These are phyloP conservation scores for Blera fallax DNA, from an alignment of 2,888 invertebrate species.

Conservation along the genomic window DNA sequence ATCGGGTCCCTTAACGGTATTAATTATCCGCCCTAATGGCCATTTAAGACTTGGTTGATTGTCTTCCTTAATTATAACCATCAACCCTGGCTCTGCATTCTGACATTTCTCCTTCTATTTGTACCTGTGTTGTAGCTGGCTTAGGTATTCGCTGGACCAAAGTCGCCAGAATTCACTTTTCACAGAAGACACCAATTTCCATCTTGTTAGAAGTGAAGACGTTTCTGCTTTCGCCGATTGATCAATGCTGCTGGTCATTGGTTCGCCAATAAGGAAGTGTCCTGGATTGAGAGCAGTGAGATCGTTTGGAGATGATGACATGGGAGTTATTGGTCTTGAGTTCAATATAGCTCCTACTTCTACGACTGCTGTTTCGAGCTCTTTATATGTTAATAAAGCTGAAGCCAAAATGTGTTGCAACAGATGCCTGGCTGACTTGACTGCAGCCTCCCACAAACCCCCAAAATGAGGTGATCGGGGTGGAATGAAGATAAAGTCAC, in stretches of 20 bases:
- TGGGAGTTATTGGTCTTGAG: conserved; percentile 7
- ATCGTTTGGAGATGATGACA: conserved; percentile 12
- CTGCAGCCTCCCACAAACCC: neutral
- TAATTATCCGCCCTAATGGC: conserved; percentile 29
- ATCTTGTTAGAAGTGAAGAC: neutral
- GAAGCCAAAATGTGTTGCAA: neutral
- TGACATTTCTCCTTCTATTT: too few relatives aligned
- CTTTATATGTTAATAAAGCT: conserved; percentile 3
- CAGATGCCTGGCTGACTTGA: conserved; percentile 17
- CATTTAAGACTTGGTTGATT: conserved; percentile 40
- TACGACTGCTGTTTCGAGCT: neutral
- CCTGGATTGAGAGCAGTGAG: conserved; percentile 7
- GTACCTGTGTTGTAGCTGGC: too few relatives aligned
- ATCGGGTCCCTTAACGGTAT: conserved; percentile 1
- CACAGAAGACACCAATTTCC: neutral
- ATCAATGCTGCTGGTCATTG: too few relatives aligned
- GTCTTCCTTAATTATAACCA: conserved; percentile 42
- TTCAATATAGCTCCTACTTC: conserved; percentile 3
- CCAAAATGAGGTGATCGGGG: conserved; percentile 5
- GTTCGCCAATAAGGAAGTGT: conserved; percentile 15
- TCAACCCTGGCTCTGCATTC: neutral
- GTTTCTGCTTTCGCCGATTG: too few relatives aligned
- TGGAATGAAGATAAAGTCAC: conserved; percentile 6
- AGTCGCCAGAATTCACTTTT: too few relatives aligned
- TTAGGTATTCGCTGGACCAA: neutral